Conservation (phyloP, 2,797 vertebrate genomes). For the Pangasius krempfi region DNA sequence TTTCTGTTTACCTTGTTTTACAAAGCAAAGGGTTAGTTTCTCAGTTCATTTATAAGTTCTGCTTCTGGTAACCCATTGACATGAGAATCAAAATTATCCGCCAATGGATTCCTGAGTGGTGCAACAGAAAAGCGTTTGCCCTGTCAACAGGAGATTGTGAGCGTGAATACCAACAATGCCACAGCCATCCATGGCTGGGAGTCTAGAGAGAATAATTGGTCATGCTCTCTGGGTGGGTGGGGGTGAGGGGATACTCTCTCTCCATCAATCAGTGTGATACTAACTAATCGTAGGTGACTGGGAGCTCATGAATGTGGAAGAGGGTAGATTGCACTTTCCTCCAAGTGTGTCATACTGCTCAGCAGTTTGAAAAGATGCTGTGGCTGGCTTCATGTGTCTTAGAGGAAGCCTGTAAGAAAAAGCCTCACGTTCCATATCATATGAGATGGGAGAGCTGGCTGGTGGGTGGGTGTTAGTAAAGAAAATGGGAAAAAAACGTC, state of each 20-base stretch:
- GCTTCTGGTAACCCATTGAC: not conserved
- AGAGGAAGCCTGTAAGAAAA: not conserved
- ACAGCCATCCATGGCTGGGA: not conserved
- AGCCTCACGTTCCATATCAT: not conserved
- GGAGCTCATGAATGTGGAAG: not conserved
- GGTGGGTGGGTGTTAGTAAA: not conserved
- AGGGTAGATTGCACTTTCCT: not conserved
- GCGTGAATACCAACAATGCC: not conserved
- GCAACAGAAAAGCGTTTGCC: not conserved
- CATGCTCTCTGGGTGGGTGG: not conserved
- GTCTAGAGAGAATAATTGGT: not conserved
- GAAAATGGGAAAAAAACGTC: not conserved
- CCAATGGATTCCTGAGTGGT: not conserved
- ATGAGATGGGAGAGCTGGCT: not conserved
- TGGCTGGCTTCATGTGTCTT: not conserved
- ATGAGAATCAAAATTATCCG: not conserved
- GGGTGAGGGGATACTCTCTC: no score
- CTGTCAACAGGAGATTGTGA: not conserved
- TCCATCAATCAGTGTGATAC: not conserved
- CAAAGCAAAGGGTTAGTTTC: not conserved
- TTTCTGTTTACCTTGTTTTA: not conserved
- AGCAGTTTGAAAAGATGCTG: not conserved
- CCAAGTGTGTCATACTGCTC: not conserved
- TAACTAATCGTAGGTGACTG: not conserved
- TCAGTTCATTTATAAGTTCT: not conserved